phyloP scores from a whole-genome alignment of 2,113 vertebrate species.

The Tachysurus vachellii region DNA sequence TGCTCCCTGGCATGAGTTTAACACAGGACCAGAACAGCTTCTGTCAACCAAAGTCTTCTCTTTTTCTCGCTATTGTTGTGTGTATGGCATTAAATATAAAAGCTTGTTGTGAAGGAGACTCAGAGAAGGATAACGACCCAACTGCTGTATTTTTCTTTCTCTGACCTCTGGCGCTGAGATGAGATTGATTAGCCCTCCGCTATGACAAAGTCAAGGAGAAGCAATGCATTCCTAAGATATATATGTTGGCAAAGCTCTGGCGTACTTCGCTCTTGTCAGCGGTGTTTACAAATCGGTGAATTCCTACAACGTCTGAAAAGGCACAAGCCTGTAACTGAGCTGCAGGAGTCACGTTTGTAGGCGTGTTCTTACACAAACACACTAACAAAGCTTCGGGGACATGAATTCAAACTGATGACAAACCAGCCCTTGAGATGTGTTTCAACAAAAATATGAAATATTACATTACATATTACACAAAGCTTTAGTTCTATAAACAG shows the following conservation, averaged over 20 bases:
- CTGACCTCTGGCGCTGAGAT: conserved; percentile 1
- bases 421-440: conserved; percentile 25
- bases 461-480: conserved; percentile 13
- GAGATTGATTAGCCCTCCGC: not conserved
- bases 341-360: conserved; percentile 27
- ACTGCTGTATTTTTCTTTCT: conserved; percentile 19
- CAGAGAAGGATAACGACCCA: not conserved
- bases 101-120: not conserved
- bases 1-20: conserved; percentile 34
- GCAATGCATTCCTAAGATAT: conserved; percentile 19
- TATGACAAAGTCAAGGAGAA: conserved; percentile 38
- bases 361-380: conserved; percentile 35
- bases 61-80: not conserved
- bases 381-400: conserved; percentile 27
- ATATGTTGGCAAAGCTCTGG: conserved; percentile 21
- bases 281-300: conserved; percentile 29
- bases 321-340: conserved; percentile 33
- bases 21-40: conserved; percentile 44
- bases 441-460: conserved; percentile 37
- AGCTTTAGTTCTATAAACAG: conserved; percentile 33
- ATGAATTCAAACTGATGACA: conserved; percentile 27
- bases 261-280: not conserved
- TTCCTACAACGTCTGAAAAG: conserved; percentile 33
- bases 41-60: conserved; percentile 25
- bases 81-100: conserved; percentile 11